Evolutionary conservation across 2,888 invertebrate species (phyloP), one percentile per base, ranked within the genome.

Genomic region (Lepidochitona cinerea): DNA sequence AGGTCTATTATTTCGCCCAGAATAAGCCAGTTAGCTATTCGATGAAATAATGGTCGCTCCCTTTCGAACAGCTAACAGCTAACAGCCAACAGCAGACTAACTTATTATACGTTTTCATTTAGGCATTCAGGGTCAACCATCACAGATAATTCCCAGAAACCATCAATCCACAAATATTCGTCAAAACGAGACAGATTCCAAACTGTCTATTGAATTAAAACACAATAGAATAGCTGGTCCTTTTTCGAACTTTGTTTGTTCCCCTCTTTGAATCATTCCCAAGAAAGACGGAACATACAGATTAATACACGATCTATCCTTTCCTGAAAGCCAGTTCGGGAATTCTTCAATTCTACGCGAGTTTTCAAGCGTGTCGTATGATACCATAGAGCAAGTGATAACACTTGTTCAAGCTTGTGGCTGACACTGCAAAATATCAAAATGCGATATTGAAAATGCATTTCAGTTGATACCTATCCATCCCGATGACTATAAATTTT

Each of bases 401-500:
- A n/a, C 26, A 29, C 32, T 54, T 6, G 74, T 77, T 2, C 71
- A 75, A 70, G 12, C n/a, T 14, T 70, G 37, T 32, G 73, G 71
- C 3, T 12, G 65, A 29, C 12, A 70, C 35, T 29, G 41, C 37
- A 35, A 75, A 1, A 74, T 75, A 72, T 71, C 75, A 18, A 74
- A 78, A 52, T 71, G 72, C 2, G 74, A 75, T 52, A 74, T 75
- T 37, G 71, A 74, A 69, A 54, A 74, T 71, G 75, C 72, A 1
- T 75, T 78, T 32, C 64, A 71, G 1, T n/a, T 76, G 4, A 71
- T 78, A 33, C 75, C 75, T 4, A 78, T 78, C 14, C 72, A 76
- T 69, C 54, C 67, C 1, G 29, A 37, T n/a, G 78, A 75, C 54
- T 23, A 64, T 14, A 32, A 64, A 49, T 37, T 73, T 14, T 53